Base-by-base conservation (phyloP, 2,797 vertebrate species). In the Darevskia nairensis region DNA sequence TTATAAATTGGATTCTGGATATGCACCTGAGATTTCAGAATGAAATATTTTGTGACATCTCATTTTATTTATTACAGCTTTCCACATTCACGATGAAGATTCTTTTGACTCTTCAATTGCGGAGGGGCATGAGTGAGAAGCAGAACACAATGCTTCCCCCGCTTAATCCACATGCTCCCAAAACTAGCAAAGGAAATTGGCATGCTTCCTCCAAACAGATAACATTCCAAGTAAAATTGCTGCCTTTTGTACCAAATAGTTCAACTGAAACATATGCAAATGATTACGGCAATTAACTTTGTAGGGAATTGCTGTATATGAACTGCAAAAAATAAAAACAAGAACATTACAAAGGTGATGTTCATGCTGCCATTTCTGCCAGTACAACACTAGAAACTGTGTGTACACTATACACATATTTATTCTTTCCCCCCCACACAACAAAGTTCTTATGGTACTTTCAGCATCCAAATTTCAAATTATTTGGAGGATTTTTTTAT, bases 241-340 rank as follows among this genome's bases (percentile, higher is more conserved):
- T 86, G 89, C 21, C 80, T 77, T 95, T 82, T 94, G 86, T 68
- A 82, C 17, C 35, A 86, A 74, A 9, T 75, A 89, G 76, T 86
- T n/a, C n/a, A 85, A 91, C 87, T 76, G 46, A 71, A 71, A 83
- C 46, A n/a, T 25, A 61, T 64, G 41, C 68, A 90, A 91, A 86
- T 46, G 27, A 23, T 50, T 89, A 81, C 29, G 5, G 41, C 27
- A 29, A 85, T 82, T 55, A 78, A 44, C 71, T 76, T 13, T 66
- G 44, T 91, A 66, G 86, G 85, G 86, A 80, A 59, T 74, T n/a
- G 64, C 64, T 50, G 6, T 27, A 25, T 55, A 71, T 32, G 21
- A 55, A 39, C 8, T 10, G 39, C 3, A 35, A 74, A 74, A 74
- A 19, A 32, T 35, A 23, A 74, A 17, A 15, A 35, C 13, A 86